phyloP scores from a whole-genome alignment of 2,113 vertebrate genomes.

The Tragelaphus scriptus region DNA sequence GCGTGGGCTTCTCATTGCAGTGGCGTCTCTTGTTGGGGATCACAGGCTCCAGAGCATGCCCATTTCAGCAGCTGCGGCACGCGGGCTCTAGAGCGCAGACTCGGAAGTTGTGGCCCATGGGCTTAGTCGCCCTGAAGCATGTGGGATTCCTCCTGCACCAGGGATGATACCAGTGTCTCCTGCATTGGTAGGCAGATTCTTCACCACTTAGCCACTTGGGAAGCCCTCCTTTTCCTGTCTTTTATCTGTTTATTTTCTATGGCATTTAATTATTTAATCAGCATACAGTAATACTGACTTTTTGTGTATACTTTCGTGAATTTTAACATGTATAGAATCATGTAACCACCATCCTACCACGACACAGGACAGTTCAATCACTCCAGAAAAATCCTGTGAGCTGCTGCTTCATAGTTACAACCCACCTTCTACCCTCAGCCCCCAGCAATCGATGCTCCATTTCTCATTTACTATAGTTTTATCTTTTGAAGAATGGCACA shows the following conservation, averaged over 20 bases:
- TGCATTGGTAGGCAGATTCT: not conserved
- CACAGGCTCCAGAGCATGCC: not conserved
- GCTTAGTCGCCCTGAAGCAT: not conserved
- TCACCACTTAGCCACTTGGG: not conserved
- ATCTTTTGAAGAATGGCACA: not conserved
- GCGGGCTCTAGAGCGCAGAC: not conserved
- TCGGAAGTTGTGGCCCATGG: rapidly evolving
- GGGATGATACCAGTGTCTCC: not conserved
- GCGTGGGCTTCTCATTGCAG: not conserved
- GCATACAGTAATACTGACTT: not conserved
- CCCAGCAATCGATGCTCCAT: not conserved
- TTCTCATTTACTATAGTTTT: not conserved
- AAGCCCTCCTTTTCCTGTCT: not conserved
- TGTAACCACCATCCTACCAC: not conserved
- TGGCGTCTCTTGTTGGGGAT: not conserved
- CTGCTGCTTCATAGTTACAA: not conserved
- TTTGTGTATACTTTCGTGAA: not conserved
- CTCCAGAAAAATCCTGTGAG: not conserved
- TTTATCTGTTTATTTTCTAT: not conserved
- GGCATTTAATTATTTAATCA: not conserved
- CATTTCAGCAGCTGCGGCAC: not conserved
- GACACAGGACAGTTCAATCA: not conserved
- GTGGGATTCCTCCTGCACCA: not conserved
- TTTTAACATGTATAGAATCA: not conserved
- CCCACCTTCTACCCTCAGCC: rapidly evolving